These are phyloP conservation scores for Leiothrix lutea DNA, from an alignment of 2,113 vertebrate genomes.

Conservation along the genomic window DNA sequence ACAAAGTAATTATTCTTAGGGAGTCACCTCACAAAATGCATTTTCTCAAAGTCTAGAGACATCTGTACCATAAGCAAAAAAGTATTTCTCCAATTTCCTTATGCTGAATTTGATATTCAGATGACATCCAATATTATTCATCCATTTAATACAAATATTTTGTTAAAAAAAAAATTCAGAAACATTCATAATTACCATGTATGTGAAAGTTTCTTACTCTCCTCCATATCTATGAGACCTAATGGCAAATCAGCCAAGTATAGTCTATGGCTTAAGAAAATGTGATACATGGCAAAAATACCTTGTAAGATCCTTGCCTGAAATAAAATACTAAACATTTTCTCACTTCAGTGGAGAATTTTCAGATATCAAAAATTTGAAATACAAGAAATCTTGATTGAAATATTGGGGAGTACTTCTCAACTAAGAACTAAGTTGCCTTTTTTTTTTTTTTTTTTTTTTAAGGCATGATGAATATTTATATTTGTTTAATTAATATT, in stretches of 20 bases:
- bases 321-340: background rate
- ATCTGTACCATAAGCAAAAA: background rate
- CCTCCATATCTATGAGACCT: background rate
- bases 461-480: background rate
- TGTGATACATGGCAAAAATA: background rate
- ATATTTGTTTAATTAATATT: background rate
- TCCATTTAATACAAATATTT: background rate
- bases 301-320: background rate
- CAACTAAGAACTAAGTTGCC: background rate
- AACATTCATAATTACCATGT: background rate
- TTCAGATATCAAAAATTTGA: background rate
- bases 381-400: background rate
- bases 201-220: background rate
- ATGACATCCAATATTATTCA: background rate
- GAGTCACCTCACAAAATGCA: background rate
- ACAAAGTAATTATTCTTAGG: background rate
- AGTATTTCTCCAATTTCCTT: background rate
- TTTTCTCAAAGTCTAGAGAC: background rate
- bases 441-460: too few species aligned
- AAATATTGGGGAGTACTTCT: background rate
- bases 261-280: background rate
- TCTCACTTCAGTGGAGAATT: background rate
- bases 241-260: background rate
- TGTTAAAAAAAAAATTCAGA: background rate
- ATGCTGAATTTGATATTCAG: background rate